These are phyloP conservation scores for Conus canariensis DNA, from an alignment of 2,888 invertebrate species.

Conservation along the genomic window DNA sequence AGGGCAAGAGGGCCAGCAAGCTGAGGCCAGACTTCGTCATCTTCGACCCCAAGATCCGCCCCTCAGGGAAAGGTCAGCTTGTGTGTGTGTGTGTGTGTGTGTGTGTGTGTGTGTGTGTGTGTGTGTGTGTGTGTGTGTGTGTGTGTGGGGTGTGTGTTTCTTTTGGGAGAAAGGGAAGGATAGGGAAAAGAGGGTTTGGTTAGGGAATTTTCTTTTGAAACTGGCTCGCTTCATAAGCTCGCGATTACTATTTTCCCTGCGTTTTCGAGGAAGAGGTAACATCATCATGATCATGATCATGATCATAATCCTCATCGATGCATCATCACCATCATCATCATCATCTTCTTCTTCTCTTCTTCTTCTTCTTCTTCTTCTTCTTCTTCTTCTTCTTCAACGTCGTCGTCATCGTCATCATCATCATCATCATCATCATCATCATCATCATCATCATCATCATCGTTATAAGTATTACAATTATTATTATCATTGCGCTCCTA, in stretches of 20 bases:
- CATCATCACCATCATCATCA: background rate
- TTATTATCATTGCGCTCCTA: background rate
- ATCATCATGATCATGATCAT: too few species aligned
- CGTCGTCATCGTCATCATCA: background rate
- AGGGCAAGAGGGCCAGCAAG: conserved; percentile 97
- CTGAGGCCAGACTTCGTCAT: conserved; percentile 99
- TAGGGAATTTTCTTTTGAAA: too few species aligned
- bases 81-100: background rate
- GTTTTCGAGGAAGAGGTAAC: too few species aligned
- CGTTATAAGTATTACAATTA: background rate
- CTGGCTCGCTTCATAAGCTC: too few species aligned
- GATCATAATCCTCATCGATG: too few species aligned
- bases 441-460: background rate
- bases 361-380: conserved; percentile 3
- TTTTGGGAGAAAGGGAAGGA: too few species aligned
- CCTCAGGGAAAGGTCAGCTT: conserved; percentile 59
- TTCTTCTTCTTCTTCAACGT: background rate
- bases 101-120: too few species aligned
- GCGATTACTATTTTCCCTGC: too few species aligned
- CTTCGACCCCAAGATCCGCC: conserved; percentile 79
- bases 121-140: too few species aligned
- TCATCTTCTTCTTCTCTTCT: conserved; percentile 1
- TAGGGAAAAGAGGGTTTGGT: too few species aligned
- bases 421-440: background rate
- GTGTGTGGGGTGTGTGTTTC: background rate